Conservation (phyloP, 2,113 vertebrate species). For the Sebastes schlegelii region DNA sequence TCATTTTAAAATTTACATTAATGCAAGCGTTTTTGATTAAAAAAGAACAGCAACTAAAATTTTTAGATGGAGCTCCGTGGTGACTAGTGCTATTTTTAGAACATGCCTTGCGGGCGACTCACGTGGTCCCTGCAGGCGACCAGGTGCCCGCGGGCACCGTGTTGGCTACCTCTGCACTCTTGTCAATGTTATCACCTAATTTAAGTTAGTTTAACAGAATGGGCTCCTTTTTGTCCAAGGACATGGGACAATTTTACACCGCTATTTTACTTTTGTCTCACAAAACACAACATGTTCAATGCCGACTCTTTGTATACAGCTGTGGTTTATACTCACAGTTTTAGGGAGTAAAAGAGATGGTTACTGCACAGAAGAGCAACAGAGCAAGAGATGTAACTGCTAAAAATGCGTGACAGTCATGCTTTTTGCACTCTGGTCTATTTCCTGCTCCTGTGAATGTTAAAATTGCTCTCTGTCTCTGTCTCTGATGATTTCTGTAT, state of each 20-base stretch:
- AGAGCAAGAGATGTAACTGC: conserved; percentile 5
- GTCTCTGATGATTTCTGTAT: conserved; percentile 1
- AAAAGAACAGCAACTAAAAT: too few species aligned
- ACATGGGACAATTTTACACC: neutral
- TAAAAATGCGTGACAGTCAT: conserved; percentile 14
- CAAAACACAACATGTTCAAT: neutral
- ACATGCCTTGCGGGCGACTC: too few species aligned
- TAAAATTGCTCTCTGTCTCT: conserved; percentile 8
- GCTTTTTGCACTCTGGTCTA: neutral
- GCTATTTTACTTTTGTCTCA: neutral
- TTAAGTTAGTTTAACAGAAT: neutral
- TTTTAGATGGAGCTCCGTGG: too few species aligned
- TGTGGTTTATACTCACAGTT: neutral
- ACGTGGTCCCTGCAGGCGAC: too few species aligned
- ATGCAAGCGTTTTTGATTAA: too few species aligned
- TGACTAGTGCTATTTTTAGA: too few species aligned
- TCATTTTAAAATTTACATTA: too few species aligned
- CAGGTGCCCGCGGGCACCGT: too few species aligned
- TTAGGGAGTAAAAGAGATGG: neutral
- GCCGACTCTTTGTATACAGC: neutral
- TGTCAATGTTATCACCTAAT: neutral
- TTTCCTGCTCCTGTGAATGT: conserved; percentile 6
- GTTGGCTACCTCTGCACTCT: too few species aligned
- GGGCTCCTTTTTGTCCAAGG: too few species aligned
- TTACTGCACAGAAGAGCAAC: neutral